These are phyloP conservation scores for Polyergus mexicanus DNA, from an alignment of 1,140 invertebrate genomes.

Conservation along the genomic window DNA sequence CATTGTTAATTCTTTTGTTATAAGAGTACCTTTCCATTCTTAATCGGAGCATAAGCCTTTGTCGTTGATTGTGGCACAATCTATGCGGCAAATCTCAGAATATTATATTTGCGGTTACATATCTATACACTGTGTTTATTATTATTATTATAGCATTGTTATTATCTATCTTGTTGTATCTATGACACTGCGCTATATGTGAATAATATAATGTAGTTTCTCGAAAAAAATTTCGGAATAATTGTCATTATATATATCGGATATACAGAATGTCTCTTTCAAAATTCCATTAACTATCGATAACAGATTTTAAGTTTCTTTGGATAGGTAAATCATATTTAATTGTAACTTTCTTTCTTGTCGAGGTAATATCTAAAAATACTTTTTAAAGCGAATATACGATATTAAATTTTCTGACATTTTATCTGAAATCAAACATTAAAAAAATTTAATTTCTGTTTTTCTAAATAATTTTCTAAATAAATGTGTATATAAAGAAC, in stretches of 20 bases:
- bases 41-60: background rate
- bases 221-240: slow-evolving; percentile 12
- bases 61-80: slow-evolving; percentile 13
- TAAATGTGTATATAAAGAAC: background rate
- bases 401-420: background rate
- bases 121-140: slow-evolving; percentile 37
- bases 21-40: background rate
- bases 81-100: slow-evolving; percentile 33
- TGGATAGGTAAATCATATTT: background rate
- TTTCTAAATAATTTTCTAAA: background rate
- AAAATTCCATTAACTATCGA: background rate
- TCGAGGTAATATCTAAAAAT: background rate
- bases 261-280: slow-evolving; percentile 16
- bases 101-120: slow-evolving; percentile 8
- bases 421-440: background rate
- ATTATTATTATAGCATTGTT: no score
- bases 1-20: slow-evolving; percentile 11
- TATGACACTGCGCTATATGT: background rate
- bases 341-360: background rate
- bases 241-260: background rate
- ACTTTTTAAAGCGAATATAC: background rate
- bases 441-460: background rate
- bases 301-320: background rate
- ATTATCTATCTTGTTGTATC: slow-evolving; percentile 45
- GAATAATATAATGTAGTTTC: background rate